These are phyloP conservation scores for Drosophila macrospina DNA, from an alignment of 2,888 invertebrate species.

Conservation along the genomic window DNA sequence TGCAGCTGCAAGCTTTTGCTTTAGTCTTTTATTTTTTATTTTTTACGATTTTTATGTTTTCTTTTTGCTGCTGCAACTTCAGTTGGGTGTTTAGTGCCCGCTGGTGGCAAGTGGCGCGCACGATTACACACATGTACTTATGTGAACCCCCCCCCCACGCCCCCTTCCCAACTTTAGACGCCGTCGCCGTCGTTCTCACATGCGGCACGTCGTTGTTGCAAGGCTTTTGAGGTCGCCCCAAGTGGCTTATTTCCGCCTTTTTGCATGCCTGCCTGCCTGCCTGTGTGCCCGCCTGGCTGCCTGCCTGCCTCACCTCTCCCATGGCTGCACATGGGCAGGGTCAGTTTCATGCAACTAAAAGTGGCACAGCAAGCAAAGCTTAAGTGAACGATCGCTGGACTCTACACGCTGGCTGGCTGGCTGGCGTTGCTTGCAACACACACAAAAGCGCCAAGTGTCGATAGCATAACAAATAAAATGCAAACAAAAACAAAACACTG, in stretches of 20 bases:
- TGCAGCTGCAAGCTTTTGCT: slow-evolving; percentile 32
- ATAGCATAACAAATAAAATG: slow-evolving; percentile 49
- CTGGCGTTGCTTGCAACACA: slow-evolving; percentile 27
- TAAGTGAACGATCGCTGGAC: slow-evolving; percentile 57
- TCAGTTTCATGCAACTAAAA: slow-evolving; percentile 35
- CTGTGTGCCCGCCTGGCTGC: no score
- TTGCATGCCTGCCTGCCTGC: slow-evolving; percentile 40
- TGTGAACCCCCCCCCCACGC: neutral
- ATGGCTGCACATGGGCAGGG: slow-evolving; percentile 5
- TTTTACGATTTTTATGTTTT: no score
- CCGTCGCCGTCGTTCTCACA: neutral
- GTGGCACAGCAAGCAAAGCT: slow-evolving; percentile 48
- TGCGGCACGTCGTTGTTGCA: slow-evolving; percentile 7
- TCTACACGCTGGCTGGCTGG: no score
- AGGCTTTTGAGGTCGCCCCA: slow-evolving; percentile 69
- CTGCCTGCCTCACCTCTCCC: slow-evolving; percentile 6
- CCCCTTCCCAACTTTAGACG: no score
- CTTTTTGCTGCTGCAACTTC: slow-evolving; percentile 9
- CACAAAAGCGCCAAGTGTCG: slow-evolving; percentile 72
- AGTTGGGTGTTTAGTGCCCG: slow-evolving; percentile 28
- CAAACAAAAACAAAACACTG: slow-evolving; percentile 24
- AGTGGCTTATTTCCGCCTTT: slow-evolving; percentile 79
- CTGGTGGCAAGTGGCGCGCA: slow-evolving; percentile 62
- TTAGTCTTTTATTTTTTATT: slow-evolving; percentile 5
- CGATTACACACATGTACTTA: slow-evolving; percentile 61